Evolutionary conservation across 2,888 invertebrate species (phyloP).

Genomic region (Drosophila macrothrix): DNA sequence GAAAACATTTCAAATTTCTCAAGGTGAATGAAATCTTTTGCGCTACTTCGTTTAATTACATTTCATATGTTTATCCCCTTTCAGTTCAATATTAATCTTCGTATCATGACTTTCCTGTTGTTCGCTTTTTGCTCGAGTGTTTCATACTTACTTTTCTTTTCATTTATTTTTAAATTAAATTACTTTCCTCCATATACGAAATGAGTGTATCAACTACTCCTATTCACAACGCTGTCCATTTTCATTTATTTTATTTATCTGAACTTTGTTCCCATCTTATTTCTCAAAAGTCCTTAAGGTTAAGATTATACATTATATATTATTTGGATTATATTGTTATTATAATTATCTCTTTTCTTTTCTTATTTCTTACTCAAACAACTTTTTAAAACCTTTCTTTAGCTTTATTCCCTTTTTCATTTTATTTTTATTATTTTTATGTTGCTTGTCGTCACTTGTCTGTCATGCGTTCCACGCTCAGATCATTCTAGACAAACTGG

Average conservation of each 20-base stretch:
- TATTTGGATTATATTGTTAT: not conserved
- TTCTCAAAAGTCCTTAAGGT: too few species aligned
- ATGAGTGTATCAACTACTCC: not conserved
- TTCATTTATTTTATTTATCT: not conserved
- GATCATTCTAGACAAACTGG: not conserved
- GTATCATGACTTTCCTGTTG: not conserved
- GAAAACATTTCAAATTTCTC: not conserved
- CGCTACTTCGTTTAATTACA: not conserved
- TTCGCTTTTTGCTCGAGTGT: not conserved
- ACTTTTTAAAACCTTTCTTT: not conserved
- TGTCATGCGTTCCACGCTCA: not conserved
- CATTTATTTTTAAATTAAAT: not conserved
- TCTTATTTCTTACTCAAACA: not conserved
- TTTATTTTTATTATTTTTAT: slow-evolving; percentile 15
- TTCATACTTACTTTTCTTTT: not conserved
- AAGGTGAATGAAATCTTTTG: not conserved
- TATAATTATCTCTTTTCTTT: not conserved
- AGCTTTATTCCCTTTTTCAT: not conserved
- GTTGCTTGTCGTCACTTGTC: slow-evolving; percentile 8
- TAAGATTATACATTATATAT: not conserved
- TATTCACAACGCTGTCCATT: not conserved
- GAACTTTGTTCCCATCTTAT: not conserved
- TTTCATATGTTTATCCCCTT: not conserved
- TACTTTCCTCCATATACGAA: not conserved
- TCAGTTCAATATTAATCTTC: not conserved